phyloP scores from a whole-genome alignment of 1,140 invertebrate species.

The Megathymus violae region DNA sequence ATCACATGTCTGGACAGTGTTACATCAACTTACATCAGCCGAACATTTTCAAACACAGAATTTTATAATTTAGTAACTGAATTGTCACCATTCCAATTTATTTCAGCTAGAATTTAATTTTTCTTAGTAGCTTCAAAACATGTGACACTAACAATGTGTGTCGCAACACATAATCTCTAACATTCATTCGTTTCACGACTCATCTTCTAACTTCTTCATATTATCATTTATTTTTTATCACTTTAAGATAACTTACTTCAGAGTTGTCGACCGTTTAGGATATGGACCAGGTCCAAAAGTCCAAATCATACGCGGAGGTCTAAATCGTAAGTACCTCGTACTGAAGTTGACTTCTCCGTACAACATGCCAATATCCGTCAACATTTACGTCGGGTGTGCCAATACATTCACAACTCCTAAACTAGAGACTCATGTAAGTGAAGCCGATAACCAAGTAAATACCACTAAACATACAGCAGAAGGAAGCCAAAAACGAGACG shows the following conservation, averaged over 20 bases:
- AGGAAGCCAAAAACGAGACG: too few species aligned
- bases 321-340: slow-evolving; percentile 50
- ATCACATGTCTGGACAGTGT: too few species aligned
- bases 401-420: slow-evolving; percentile 11
- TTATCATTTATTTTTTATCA: not conserved
- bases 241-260: slow-evolving; percentile 68
- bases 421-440: not conserved
- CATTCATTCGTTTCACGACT: too few species aligned
- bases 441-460: not conserved
- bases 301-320: slow-evolving; percentile 61
- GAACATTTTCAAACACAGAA: too few species aligned
- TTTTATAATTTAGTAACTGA: too few species aligned
- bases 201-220: too few species aligned
- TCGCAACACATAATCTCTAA: too few species aligned
- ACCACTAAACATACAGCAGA: not conserved
- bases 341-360: slow-evolving; percentile 53
- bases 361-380: slow-evolving; percentile 60
- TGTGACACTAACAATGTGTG: too few species aligned
- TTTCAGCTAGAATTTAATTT: too few species aligned
- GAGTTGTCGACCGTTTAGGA: slow-evolving; percentile 62
- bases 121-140: too few species aligned
- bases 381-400: slow-evolving; percentile 62
- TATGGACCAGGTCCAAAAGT: slow-evolving; percentile 53
- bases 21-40: too few species aligned
- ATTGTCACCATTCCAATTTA: too few species aligned